Base-by-base conservation (phyloP, 2,797 vertebrate genomes). In the Petrocephalus schoutedeni region DNA sequence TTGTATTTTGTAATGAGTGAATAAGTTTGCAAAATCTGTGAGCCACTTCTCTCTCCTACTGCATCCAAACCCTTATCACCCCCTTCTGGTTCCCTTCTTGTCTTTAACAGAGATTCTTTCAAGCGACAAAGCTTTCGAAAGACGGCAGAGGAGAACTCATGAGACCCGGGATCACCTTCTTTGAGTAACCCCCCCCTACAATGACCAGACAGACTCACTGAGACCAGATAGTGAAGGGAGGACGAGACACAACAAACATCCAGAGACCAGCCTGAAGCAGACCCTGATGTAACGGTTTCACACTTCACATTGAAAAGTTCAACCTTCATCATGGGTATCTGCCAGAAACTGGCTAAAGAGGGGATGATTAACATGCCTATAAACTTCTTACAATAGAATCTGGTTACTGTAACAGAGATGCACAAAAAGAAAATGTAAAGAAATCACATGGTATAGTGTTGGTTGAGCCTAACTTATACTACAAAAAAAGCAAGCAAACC, bases 51-150 rank as follows among this genome's bases (percentile, higher is more conserved):
- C 51, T 57, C 83, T 85, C 83, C 83, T 28, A 32, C 23, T 32
- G 8, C 9, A 12, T 28, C 8, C 10, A 53, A 57, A 85, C n/a
- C n/a, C 36, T 49, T 45, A 19, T 54, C 49, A 45, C 16, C 12
- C 57, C 19, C 85, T 58, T 41, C 54, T 23, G 16, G 41, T 28
- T 49, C 32, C 49, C 41, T 87, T 77, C 12, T 64, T 89, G 88
- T 89, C 41, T 88, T 87, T 19, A 89, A 61, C 90, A 96, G 96
- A 92, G 96, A 96, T 88, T 96, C 95, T 89, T 94, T 95, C 92
- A 96, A 96, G 92, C 94, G 95, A 86, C 92, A 94, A 74, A 96
- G 96, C 92, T 95, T 96, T 89, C 95, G 96, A 87, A 93, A 93
- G 91, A 80, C 93, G 90, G 94, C 85, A 32, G 96, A 96, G 91